Conservation (phyloP, 1,140 invertebrate species). For the Batillaria attramentaria region DNA sequence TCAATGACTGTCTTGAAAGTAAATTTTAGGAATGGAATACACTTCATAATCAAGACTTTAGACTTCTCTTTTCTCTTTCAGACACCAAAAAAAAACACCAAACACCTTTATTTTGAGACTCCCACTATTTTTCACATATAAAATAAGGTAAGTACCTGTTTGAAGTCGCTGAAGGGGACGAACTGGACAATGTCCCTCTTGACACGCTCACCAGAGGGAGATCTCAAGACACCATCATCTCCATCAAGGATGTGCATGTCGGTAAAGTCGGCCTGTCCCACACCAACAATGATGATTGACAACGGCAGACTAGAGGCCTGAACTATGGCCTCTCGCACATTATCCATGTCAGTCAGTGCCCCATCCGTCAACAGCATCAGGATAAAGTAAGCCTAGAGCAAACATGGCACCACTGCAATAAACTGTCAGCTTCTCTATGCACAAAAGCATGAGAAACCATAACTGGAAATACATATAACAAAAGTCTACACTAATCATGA, state of each 20-base stretch:
- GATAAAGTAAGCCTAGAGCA: constrained; percentile 76
- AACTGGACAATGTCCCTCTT: constrained; percentile 78
- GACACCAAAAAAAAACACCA: no score
- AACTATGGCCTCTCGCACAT: constrained; percentile 77
- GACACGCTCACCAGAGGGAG: constrained; percentile 68
- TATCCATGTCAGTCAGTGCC: constrained; percentile 79
- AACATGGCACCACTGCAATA: neutral
- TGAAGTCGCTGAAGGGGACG: constrained; percentile 76
- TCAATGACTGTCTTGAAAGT: no score
- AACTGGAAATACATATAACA: no score
- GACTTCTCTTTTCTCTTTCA: no score
- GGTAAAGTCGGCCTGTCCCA: constrained; percentile 76
- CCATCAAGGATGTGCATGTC: constrained; percentile 76
- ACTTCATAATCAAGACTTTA: no score
- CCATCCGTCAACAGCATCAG: constrained; percentile 81
- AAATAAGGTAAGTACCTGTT: no score
- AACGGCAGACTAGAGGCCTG: constrained; percentile 75
- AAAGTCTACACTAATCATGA: no score
- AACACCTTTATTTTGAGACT: no score
- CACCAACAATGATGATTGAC: constrained; percentile 78
- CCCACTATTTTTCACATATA: no score
- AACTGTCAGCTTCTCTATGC: no score
- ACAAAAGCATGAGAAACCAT: no score
- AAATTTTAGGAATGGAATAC: no score
- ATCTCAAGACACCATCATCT: constrained; percentile 73